Evolutionary conservation across 2,888 invertebrate species (phyloP), one percentile per base, ranked within the genome.

Genomic region (Ernsta delagoae): DNA sequence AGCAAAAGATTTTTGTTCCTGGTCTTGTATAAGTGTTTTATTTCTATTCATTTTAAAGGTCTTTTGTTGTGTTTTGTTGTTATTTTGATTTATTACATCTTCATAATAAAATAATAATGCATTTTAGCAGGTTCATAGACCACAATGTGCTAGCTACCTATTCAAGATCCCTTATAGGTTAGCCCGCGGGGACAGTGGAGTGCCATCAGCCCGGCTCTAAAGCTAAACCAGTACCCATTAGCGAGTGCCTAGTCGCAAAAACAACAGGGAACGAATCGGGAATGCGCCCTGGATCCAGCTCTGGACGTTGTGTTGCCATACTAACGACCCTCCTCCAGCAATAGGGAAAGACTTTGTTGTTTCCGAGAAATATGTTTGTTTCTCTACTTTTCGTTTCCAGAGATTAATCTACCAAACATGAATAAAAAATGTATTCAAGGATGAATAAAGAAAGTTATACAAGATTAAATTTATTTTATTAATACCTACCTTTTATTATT

Each of bases 241-340:
- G 88, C 79, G 86, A 91, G 88, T 81, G 79, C 85, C 90, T 88
- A 86, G 86, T 83, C 81, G 89, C 92, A 93, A 93, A 92, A 93
- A 93, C 91, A 87, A 89, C 90, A 86, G 90, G 92, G 92, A 93
- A 92, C 92, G 92, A 92, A 93, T 93, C 92, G 87, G 89, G 92
- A 92, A 93, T 93, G 92, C 87, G 87, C 84, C 86, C 89, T 83
- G 83, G 84, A 89, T 87, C 83, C 75, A 77, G 75, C 83, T 82
- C 75, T 75, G 74, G 75, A 73, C 78, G 71, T 75, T 77, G 83
- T 84, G 85, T 86, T 88, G 86, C 88, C 73, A 39, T 54, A 34
- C 31, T 34, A 12, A 31, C 16, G 50, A 50, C 50, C 3, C 50
- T 2, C 8, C 16, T 3, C 4, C 50, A 50, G 16, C 16, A 50